phyloP scores from a whole-genome alignment of 2,113 vertebrate species.

The Pungitius pungitius region DNA sequence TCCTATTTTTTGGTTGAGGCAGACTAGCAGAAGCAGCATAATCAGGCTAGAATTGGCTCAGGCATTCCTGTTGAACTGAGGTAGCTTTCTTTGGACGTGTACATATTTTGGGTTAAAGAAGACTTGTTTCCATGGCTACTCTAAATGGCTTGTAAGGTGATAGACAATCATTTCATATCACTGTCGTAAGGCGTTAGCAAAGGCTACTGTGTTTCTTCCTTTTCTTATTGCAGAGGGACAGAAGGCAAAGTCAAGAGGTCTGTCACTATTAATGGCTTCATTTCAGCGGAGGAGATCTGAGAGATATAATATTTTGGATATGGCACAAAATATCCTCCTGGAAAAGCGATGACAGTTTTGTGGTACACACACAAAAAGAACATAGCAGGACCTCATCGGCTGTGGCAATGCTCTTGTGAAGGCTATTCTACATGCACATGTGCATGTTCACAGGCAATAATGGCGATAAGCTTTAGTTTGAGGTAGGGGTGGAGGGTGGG shows the following conservation, averaged over 20 bases:
- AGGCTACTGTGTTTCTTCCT: conserved; percentile 63
- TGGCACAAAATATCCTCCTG: conserved; percentile 49
- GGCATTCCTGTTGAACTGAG: conserved; percentile 69
- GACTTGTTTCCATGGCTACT: conserved; percentile 44
- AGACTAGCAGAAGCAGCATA: conserved; percentile 64
- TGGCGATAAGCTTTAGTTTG: conserved; percentile 70
- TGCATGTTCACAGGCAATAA: conserved; percentile 53
- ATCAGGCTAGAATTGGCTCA: conserved; percentile 53
- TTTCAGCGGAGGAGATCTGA: conserved; percentile 40
- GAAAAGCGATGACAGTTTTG: conserved; percentile 39
- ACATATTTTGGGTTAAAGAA: conserved; percentile 55
- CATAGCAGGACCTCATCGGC: conserved; percentile 14
- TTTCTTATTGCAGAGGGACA: conserved; percentile 57
- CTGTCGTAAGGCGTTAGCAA: conserved; percentile 61
- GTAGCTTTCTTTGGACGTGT: conserved; percentile 80
- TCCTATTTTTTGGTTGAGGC: conserved; percentile 64
- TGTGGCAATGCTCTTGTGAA: conserved; percentile 41
- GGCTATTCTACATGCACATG: conserved; percentile 53
- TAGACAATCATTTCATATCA: conserved; percentile 46
- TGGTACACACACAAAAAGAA: conserved; percentile 6
- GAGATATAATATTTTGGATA: conserved; percentile 76
- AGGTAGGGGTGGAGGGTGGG: conserved; percentile 19
- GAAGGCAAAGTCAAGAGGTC: conserved; percentile 51
- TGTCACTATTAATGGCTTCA: conserved; percentile 46
- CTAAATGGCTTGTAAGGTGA: conserved; percentile 55